Base-by-base conservation (phyloP, 1,140 invertebrate species). In the Drosophila tristis region DNA sequence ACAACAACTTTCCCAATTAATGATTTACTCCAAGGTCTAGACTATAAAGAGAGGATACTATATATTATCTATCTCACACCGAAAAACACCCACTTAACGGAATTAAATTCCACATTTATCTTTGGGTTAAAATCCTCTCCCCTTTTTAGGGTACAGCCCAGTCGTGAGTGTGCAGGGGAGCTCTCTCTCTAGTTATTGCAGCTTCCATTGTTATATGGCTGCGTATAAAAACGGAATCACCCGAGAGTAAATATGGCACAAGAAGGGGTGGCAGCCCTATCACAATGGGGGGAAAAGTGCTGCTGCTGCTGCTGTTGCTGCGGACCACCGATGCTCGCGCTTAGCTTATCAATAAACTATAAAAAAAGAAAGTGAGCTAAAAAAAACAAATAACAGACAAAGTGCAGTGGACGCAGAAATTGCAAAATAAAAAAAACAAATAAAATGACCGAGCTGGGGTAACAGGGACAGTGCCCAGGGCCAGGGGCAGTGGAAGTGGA, bases 301-400 rank as follows among this genome's bases (percentile, higher is more conserved):
- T 68, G 59, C 2, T 20, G 20, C 20, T 20, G 20, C 43, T 50
- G 56, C 64, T 68, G 59, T 20, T 20, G 20, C 20, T 20, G 20
- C 43, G 44, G 31, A 9, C 31, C 31, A 54, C 47, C 59, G 55
- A 20, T 20, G 20, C 51, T 47, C 64, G 42, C 63, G 63, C 53
- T 87, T 65, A 82, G 84, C 84, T 87, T 87, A 87, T 89, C 82
- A 87, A 87, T 87, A 89, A 87, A 89, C 84, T 87, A 87, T 87
- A 87, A 87, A 86, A 84, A 65, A 56, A 66, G 39, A 50, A 31
- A 49, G 49, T 25, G 23, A 44, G 47, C 56, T 44, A 60, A 76
- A 72, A 53, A 56, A 78, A 44, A 48, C 59, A 84, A 79, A 81
- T 64, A 75, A 79, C 53, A 76, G 65, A 65, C 66, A 89, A 87